phyloP scores from a whole-genome alignment of 30 jellyfish, hydroid and myxozoan species.

The Catostylus mosaicus region DNA sequence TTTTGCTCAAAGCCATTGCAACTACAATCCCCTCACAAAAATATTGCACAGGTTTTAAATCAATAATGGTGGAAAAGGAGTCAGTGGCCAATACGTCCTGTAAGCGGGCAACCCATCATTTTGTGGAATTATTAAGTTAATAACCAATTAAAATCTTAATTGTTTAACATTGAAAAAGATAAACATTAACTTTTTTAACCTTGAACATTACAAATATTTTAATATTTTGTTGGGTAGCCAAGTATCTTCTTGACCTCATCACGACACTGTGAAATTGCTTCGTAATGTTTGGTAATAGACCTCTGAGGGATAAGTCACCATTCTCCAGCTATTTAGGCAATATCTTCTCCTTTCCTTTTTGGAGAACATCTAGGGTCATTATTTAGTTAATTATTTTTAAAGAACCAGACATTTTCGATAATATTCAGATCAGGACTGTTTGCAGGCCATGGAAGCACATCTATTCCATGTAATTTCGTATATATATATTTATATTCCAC shows the following conservation, averaged over 20 bases:
- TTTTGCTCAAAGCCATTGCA: too few species aligned
- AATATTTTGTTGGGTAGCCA: background rate
- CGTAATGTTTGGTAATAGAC: slow-evolving; percentile 5
- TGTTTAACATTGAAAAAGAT: background rate
- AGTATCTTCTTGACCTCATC: background rate
- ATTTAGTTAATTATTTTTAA: too few species aligned
- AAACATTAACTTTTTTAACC: too few species aligned
- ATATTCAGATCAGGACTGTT: too few species aligned
- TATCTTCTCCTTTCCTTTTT: background rate
- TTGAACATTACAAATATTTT: too few species aligned
- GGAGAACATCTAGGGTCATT: slow-evolving; percentile 17
- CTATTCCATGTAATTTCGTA: background rate
- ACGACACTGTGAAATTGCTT: background rate
- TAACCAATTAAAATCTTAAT: too few species aligned
- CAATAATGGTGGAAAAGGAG: background rate
- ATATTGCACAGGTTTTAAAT: background rate
- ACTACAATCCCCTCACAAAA: slow-evolving; percentile 17
- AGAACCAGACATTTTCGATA: too few species aligned
- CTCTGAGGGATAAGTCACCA: too few species aligned
- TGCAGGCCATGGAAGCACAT: slow-evolving; percentile 9
- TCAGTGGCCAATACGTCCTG: too few species aligned
- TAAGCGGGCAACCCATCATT: too few species aligned
- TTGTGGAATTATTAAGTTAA: too few species aligned
- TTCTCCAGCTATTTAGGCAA: background rate
- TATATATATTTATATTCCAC: too few species aligned